phyloP scores from a whole-genome alignment of 1,140 invertebrate species.

The Stratiolaelaps scimitus region DNA sequence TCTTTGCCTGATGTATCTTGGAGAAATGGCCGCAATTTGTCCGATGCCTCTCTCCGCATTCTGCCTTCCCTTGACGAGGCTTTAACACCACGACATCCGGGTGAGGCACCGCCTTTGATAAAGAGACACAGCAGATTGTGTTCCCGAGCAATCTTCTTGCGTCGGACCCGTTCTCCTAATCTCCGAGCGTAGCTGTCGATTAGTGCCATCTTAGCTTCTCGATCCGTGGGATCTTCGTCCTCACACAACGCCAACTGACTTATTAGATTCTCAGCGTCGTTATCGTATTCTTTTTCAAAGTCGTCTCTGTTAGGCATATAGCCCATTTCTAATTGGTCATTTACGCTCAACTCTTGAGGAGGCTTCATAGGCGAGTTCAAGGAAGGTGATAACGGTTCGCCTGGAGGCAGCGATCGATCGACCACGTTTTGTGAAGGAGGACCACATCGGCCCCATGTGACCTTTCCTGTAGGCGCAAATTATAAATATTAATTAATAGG shows the following conservation, averaged over 20 bases:
- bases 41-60: neutral
- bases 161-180: constrained; percentile 1
- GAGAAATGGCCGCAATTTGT: neutral
- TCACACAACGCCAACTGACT: constrained; percentile 20
- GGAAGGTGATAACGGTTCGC: too few species aligned
- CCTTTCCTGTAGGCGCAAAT: too few species aligned
- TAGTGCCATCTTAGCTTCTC: constrained; percentile 1
- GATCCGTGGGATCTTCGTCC: constrained; percentile 11
- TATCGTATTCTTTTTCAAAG: constrained; percentile 15
- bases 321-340: constrained; percentile 8
- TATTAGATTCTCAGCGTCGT: constrained; percentile 13
- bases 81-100: constrained; percentile 6
- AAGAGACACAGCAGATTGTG: neutral
- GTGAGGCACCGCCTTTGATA: constrained; percentile 3
- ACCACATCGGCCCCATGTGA: too few species aligned
- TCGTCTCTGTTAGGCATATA: constrained; percentile 26
- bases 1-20: constrained; percentile 2
- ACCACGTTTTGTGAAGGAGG: too few species aligned
- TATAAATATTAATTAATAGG: too few species aligned
- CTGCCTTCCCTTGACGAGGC: neutral
- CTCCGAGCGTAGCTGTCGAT: constrained; percentile 5
- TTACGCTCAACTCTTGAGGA: too few species aligned
- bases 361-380: too few species aligned
- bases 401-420: too few species aligned
- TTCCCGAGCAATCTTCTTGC: constrained; percentile 3